These are phyloP conservation scores for Meloidogyne hapla DNA, from an alignment of 1,140 invertebrate genomes.

Conservation along the genomic window DNA sequence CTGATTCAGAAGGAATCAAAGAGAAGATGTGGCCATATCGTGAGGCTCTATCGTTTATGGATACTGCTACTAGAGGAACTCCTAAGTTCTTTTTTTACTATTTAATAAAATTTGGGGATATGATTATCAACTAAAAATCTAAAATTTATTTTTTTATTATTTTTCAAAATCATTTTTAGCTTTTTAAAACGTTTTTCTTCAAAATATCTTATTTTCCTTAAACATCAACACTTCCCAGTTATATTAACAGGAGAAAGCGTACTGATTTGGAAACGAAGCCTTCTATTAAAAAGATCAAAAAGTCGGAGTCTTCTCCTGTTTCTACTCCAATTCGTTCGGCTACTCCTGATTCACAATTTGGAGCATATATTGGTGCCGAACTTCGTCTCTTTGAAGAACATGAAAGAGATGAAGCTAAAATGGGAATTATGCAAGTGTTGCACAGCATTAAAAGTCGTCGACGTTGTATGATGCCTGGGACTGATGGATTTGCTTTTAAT, in stretches of 20 bases:
- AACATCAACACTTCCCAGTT: neutral
- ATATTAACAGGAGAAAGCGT: neutral
- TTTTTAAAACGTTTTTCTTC: neutral
- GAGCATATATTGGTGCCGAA: neutral
- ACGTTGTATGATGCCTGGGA: neutral
- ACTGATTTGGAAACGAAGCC: neutral
- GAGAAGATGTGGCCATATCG: slow-evolving; percentile 4
- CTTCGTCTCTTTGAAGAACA: neutral
- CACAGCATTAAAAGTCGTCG: neutral
- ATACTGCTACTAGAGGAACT: slow-evolving; percentile 1
- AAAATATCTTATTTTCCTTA: neutral
- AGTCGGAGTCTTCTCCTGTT: neutral
- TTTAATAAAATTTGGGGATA: no score
- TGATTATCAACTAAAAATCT: no score
- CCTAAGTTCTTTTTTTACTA: neutral
- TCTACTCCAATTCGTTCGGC: neutral
- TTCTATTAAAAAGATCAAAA: neutral
- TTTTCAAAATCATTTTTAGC: no score
- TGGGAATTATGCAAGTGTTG: neutral
- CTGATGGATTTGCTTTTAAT: neutral
- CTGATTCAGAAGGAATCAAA: neutral
- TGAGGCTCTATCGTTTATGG: neutral
- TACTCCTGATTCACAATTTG: slow-evolving; percentile 2
- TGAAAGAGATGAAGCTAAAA: neutral
- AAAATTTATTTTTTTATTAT: no score